phyloP scores from a whole-genome alignment of 2,888 invertebrate genomes.

The Eremobia ochroleuca region DNA sequence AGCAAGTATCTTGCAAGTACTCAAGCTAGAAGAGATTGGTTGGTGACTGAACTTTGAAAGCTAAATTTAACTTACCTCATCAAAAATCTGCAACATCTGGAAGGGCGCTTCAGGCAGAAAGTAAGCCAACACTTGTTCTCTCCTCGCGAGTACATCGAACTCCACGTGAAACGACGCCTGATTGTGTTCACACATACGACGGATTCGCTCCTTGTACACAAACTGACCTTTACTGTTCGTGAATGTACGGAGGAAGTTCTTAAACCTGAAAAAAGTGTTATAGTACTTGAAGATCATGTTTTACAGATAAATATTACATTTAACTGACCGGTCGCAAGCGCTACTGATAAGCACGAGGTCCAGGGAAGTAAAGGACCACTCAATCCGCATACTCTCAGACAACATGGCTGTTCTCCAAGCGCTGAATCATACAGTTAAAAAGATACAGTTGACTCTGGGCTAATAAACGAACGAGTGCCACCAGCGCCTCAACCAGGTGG shows the following conservation, averaged over 20 bases:
- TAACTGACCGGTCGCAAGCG: no score
- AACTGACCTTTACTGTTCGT: conserved; percentile 96
- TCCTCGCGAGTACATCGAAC: conserved; percentile 96
- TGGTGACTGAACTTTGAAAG: no score
- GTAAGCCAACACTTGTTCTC: conserved; percentile 98
- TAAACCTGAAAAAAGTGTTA: conserved; percentile 89
- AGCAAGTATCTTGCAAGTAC: no score
- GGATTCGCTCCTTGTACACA: conserved; percentile 97
- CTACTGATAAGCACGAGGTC: no score
- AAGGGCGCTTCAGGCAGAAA: conserved; percentile 99
- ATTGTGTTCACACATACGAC: conserved; percentile 98
- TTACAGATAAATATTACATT: neutral
- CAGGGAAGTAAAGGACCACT: no score
- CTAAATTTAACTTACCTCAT: conserved; percentile 91
- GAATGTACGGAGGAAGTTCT: conserved; percentile 97
- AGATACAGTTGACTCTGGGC: no score
- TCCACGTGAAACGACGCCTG: conserved; percentile 97
- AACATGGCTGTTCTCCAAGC: no score
- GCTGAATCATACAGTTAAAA: no score
- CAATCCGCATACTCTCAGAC: no score
- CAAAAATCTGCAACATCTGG: conserved; percentile 99
- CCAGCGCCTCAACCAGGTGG: no score
- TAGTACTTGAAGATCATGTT: neutral
- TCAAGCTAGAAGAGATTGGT: no score
- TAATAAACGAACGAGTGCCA: no score